Conservation (phyloP, 2,797 vertebrate species). For the Lagorchestes hirsutus region DNA sequence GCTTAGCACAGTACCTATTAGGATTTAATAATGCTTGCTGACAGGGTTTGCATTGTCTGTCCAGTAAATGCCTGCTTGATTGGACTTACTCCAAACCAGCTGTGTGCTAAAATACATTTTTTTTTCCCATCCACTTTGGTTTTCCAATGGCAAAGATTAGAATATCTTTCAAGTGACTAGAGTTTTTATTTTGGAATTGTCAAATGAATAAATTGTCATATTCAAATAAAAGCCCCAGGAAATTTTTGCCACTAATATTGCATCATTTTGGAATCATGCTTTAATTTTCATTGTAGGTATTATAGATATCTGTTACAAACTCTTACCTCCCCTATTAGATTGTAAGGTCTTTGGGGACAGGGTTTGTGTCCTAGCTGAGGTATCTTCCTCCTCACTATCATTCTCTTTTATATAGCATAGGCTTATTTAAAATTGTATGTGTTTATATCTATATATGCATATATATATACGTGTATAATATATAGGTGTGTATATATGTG, state of each 20-base stretch:
- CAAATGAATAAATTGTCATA: not conserved
- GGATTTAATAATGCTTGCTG: not conserved
- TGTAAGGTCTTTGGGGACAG: not conserved
- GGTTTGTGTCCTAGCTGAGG: not conserved
- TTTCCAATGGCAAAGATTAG: not conserved
- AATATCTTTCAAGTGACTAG: not conserved
- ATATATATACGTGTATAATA: too few species aligned
- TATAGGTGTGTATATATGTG: too few species aligned
- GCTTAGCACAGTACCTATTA: not conserved
- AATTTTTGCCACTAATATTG: not conserved
- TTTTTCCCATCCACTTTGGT: not conserved
- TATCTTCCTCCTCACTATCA: not conserved
- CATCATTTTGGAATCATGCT: not conserved
- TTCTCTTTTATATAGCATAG: not conserved
- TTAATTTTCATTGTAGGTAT: not conserved
- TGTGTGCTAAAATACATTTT: not conserved
- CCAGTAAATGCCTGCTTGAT: not conserved
- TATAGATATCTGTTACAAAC: not conserved
- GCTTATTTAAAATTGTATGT: not conserved
- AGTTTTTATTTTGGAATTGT: not conserved
- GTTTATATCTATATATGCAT: not conserved
- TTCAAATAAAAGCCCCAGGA: not conserved
- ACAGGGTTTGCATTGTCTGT: not conserved
- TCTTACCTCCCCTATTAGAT: not conserved
- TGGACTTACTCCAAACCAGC: not conserved